These are phyloP conservation scores for Phrynocephalus vlangalii DNA, from an alignment of 2,797 vertebrate species.

Conservation along the genomic window DNA sequence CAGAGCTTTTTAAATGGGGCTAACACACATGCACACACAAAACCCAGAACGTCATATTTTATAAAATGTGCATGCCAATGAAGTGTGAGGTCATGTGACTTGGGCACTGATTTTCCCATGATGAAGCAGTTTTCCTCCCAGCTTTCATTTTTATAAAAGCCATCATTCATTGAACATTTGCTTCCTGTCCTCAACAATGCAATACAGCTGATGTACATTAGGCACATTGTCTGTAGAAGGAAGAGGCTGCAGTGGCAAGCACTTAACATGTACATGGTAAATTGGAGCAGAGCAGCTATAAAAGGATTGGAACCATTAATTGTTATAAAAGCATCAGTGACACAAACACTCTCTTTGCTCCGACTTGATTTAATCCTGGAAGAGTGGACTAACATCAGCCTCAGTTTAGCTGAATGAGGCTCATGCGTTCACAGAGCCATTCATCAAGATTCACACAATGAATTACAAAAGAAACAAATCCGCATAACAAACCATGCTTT, in stretches of 20 bases:
- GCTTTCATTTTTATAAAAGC: constrained; percentile 70
- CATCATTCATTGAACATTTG: constrained; percentile 45
- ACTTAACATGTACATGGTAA: constrained; percentile 39
- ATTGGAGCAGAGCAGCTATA: background rate
- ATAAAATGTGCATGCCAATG: constrained; percentile 38
- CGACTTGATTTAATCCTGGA: background rate
- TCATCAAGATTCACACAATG: background rate
- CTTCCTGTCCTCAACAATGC: constrained; percentile 44
- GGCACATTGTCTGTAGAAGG: constrained; percentile 54
- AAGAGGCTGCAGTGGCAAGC: constrained; percentile 50
- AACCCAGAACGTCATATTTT: constrained; percentile 38
- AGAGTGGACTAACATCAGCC: background rate
- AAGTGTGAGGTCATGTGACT: constrained; percentile 47
- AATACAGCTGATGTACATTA: constrained; percentile 62
- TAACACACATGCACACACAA: background rate
- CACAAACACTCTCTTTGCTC: background rate
- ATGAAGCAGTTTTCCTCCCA: constrained; percentile 54
- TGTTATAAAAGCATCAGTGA: constrained; percentile 39
- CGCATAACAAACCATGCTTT: constrained; percentile 13
- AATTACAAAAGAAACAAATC: constrained; percentile 42
- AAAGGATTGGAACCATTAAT: constrained; percentile 46
- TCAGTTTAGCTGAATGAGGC: background rate
- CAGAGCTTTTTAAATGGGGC: constrained; percentile 48
- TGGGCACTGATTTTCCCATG: constrained; percentile 64
- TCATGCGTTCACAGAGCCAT: background rate